phyloP scores from a whole-genome alignment of 23 tunicate species.

The Oikopleura dioica region DNA sequence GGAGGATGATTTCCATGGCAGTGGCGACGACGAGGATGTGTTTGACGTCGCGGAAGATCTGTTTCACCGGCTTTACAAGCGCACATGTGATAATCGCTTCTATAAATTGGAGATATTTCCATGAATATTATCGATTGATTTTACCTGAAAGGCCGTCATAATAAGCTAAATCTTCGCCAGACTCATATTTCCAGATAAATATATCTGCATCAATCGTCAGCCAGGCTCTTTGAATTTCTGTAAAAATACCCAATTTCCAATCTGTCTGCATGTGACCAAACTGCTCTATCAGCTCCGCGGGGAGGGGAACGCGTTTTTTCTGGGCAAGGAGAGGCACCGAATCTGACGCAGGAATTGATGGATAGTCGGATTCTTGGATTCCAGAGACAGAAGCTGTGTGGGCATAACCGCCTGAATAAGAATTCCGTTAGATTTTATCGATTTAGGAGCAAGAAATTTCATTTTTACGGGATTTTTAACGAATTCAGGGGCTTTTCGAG shows the following conservation, averaged over 20 bases:
- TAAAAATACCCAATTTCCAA: slow-evolving; percentile 62
- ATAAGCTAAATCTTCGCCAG: slow-evolving; percentile 84
- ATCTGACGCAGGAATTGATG: neutral
- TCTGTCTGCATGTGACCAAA: slow-evolving; percentile 92
- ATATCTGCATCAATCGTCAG: slow-evolving; percentile 91
- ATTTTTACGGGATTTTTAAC: too few relatives aligned
- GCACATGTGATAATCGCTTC: slow-evolving; percentile 82
- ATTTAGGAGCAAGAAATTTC: too few relatives aligned
- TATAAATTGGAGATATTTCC: neutral
- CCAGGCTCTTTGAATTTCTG: slow-evolving; percentile 87
- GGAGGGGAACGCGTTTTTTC: slow-evolving; percentile 37
- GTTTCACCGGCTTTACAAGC: slow-evolving; percentile 62
- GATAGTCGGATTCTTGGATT: neutral
- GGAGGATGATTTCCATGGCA: slow-evolving; percentile 49
- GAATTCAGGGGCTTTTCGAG: too few relatives aligned
- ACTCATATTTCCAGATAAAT: slow-evolving; percentile 72
- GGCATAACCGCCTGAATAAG: too few relatives aligned
- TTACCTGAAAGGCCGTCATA: slow-evolving; percentile 44
- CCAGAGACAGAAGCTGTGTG: neutral
- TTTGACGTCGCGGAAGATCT: slow-evolving; percentile 59
- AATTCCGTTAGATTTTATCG: too few relatives aligned
- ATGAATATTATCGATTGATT: neutral
- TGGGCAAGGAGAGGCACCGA: slow-evolving; percentile 38
- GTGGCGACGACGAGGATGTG: slow-evolving; percentile 80
- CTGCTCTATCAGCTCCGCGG: slow-evolving; percentile 90